phyloP scores from a whole-genome alignment of 2,113 vertebrate genomes.

The Cebidichthys violaceus region DNA sequence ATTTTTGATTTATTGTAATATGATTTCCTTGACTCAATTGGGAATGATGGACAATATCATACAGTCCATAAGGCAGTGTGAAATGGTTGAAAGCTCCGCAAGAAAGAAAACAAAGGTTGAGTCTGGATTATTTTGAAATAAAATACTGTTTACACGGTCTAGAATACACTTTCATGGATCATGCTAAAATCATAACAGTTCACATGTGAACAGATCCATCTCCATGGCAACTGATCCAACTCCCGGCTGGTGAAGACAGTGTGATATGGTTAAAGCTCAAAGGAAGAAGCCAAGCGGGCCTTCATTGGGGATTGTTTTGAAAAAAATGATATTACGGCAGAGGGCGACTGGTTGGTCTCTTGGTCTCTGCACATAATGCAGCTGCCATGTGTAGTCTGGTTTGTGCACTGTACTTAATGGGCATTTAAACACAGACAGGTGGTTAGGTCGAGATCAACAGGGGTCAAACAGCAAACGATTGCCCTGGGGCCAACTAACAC shows the following conservation, averaged over 20 bases:
- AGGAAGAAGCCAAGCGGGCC: not conserved
- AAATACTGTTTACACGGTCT: not conserved
- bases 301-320: not conserved
- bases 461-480: not conserved
- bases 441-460: not conserved
- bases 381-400: not conserved
- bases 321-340: not conserved
- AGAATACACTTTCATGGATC: not conserved
- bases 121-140: not conserved
- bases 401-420: not conserved
- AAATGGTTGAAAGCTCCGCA: not conserved
- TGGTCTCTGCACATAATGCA: not conserved
- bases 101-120: not conserved
- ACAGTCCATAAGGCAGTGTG: not conserved
- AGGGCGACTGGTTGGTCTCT: not conserved
- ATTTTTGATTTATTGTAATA: not conserved
- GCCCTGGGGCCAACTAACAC: not conserved
- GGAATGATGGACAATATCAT: not conserved
- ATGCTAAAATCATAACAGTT: not conserved
- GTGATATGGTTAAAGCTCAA: not conserved
- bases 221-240: not conserved
- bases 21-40: not conserved
- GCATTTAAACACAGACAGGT: not conserved
- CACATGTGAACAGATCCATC: not conserved
- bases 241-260: not conserved